Percentiles rank a stretch among this genome's conserved stretches.
Conservation (phyloP, 2,888 invertebrate species). For the Xestia sexstrigata region DNA sequence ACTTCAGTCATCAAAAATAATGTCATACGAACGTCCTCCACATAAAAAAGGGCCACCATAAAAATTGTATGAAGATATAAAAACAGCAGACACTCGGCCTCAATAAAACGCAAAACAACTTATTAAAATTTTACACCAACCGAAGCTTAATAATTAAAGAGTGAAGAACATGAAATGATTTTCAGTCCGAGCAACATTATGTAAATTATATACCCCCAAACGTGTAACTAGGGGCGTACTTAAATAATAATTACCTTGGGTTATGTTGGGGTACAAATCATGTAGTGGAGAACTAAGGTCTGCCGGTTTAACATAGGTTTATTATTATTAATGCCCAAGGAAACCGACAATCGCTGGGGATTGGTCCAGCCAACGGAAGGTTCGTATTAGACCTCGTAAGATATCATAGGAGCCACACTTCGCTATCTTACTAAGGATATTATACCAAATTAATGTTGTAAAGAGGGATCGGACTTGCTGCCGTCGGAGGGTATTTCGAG, state of each 20-base stretch:
- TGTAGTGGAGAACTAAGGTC: constrained; percentile 64
- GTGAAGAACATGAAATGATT: constrained; percentile 68
- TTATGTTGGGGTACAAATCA: constrained; percentile 68
- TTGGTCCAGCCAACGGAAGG: constrained; percentile 59
- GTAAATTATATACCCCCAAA: constrained; percentile 65
- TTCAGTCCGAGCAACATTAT: constrained; percentile 66
- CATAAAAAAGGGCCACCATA: constrained; percentile 52
- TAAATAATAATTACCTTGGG: constrained; percentile 71
- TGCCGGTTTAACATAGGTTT: constrained; percentile 66
- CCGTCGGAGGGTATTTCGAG: constrained; percentile 54
- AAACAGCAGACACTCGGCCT: constrained; percentile 51
- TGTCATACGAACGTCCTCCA: constrained; percentile 43
- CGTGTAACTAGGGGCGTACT: constrained; percentile 65
- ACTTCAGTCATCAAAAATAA: constrained; percentile 44
- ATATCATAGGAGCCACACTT: constrained; percentile 61
- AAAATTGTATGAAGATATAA: constrained; percentile 61
- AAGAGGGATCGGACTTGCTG: constrained; percentile 59
- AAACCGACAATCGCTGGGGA: constrained; percentile 68
- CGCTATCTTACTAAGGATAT: constrained; percentile 52
- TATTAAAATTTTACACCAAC: constrained; percentile 64
- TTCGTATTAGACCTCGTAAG: constrained; percentile 62
- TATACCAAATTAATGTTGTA: constrained; percentile 68
- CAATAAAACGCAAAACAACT: constrained; percentile 64
- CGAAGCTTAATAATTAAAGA: constrained; percentile 66
- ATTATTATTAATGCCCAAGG: constrained; percentile 71